Base-by-base conservation (phyloP, 2,113 vertebrate species). In the Amphiprion percula region DNA sequence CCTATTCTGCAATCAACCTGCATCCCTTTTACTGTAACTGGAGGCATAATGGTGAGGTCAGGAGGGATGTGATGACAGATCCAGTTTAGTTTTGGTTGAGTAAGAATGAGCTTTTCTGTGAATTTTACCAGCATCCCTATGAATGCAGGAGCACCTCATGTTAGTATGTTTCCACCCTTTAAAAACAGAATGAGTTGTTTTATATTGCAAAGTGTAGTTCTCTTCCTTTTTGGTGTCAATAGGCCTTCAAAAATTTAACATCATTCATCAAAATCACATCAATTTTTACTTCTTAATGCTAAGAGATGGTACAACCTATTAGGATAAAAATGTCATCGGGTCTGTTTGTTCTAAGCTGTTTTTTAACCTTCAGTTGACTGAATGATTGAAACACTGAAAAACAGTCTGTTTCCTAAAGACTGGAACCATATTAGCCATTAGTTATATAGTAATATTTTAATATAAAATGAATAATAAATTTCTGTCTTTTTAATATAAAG, bases 111-210 rank as follows among this genome's bases (percentile, higher is more conserved):
- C 55, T 47, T 59, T 54, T 81, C 16, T 33, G 64, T 69, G 64
- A 10, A 47, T 77, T 79, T 65, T 28, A 80, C 69, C 66, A 63
- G 30, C 17, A 52, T 62, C 49, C 24, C 12, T 62, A 46, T 67
- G 44, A 55, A 58, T 46, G 9, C 8, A 52, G 15, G 2, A 49
- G 19, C 4, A 50, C 11, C 15, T 14, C 14, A 15, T 44, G 41
- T 44, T 44, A 14, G 11, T 44, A 2, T 37, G 33, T 37, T 37
- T 37, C 30, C 33, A 12, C 41, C 11, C 10, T 44, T 10, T 3
- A 49, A 50, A 23, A 6, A 47, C 3, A 54, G 9, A 62, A 55
- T 49, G 10, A 17, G 1, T 33, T 4, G 17, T 46, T 63, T 49
- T 11, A 16, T 28, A 44, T 17, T 21, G 1, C 24, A 28, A 6